Evolutionary conservation across 2,888 invertebrate genomes (phyloP), one percentile per base, ranked within the genome.

Genomic region (Octodonta nipae): DNA sequence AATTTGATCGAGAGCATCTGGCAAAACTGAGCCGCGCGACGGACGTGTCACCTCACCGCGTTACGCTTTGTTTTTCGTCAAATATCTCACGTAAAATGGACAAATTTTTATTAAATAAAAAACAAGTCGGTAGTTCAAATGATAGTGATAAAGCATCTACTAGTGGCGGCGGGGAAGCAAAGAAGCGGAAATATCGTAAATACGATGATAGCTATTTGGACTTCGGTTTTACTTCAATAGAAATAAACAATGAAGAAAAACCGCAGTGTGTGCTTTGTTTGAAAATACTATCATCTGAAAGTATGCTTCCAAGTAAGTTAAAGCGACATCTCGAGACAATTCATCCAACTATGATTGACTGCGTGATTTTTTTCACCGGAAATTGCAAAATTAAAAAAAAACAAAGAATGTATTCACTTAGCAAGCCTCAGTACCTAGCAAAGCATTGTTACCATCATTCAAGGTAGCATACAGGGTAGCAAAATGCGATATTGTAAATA

Each of bases 401-500:
- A 22, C 20, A 20, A 20, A n/a, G 4, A 22, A 22, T 2, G 11
- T 11, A 22, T 22, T 22, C 11, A 3, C 4, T 4, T 10, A 22
- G 11, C n/a, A n/a, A 22, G 22, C 4, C n/a, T 22, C 22, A 2
- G 3, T 22, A 22, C 22, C 22, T 10, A 22, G 11, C 22, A 22
- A 22, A n/a, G 14, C 32, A 16, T 32, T 32, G 11, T 20, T 32
- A 27, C 26, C 15, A 13, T 24, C 24, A 13, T 32, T 15, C 27
- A 26, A 27, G 15, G 17, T 32, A 3, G 32, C 32, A 10, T 15
- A 26, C 14, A 22, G 27, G 2, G 27, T 32, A n/a, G 27, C 26
- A n/a, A 26, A 32, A 27, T 13, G 24, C 10, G 28, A 33, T 28
- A 32, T 31, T 22, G 31, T 25, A 11, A 12, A 31, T 12, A 24